Conservation (phyloP, 2,888 invertebrate genomes). For the Erebia epiphron region DNA sequence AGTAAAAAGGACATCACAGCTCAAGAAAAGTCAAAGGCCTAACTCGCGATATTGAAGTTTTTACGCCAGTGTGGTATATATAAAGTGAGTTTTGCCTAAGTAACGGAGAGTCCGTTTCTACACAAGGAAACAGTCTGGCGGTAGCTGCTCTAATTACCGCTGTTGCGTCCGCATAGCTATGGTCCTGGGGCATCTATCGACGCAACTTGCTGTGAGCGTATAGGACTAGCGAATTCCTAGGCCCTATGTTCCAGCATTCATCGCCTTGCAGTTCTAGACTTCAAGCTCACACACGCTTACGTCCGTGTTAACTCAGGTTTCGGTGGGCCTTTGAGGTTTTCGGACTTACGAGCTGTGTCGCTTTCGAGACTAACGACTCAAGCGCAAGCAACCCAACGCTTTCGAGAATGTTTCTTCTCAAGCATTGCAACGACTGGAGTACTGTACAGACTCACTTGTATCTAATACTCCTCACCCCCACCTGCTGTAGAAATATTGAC, state of each 20-base stretch:
- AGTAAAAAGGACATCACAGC: not conserved
- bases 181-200: not conserved
- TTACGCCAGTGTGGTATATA: constrained; percentile 8
- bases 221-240: no score
- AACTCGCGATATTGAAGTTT: constrained; percentile 15
- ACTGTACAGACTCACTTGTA: not conserved
- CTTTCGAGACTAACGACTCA: not conserved
- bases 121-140: constrained; percentile 15
- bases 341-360: not conserved
- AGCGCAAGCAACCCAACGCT: not conserved
- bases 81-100: not conserved
- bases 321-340: not conserved
- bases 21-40: not conserved
- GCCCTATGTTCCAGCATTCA: no score
- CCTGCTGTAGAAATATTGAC: constrained; percentile 21
- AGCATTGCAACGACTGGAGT: not conserved
- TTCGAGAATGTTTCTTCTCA: not conserved
- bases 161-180: not conserved
- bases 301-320: not conserved
- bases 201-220: not conserved
- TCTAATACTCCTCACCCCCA: constrained; percentile 1
- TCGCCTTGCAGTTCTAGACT: not conserved
- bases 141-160: constrained; percentile 9
- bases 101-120: constrained; percentile 13
- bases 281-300: not conserved